A percentile compares a stretch with the other conserved stretches of the same genome.
Conservation (phyloP, 2,888 invertebrate genomes). For the Drosophila stalkeri region DNA sequence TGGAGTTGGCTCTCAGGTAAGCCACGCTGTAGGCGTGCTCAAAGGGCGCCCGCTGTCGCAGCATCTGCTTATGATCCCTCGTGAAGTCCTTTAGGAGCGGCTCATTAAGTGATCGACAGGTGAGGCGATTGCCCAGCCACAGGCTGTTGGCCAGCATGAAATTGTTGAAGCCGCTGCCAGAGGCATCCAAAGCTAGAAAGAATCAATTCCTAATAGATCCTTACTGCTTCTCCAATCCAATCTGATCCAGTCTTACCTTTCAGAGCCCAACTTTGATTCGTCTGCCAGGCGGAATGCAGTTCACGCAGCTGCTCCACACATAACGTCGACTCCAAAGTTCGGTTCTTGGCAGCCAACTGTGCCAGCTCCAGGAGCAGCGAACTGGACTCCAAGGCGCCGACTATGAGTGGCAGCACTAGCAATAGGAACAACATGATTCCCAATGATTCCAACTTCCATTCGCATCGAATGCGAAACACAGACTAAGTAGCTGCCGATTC, state of each 20-base stretch:
- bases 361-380: slow-evolving; percentile 42
- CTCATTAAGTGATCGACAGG: slow-evolving; percentile 41
- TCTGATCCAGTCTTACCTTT: slow-evolving; percentile 34
- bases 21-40: slow-evolving; percentile 47
- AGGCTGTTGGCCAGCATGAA: slow-evolving; percentile 46
- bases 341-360: neutral
- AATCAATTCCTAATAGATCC: neutral
- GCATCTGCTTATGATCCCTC: neutral
- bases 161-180: slow-evolving; percentile 43
- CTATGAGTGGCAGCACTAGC: slow-evolving; percentile 4
- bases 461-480: neutral
- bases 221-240: neutral
- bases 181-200: slow-evolving; percentile 53
- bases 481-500: neutral
- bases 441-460: neutral
- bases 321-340: slow-evolving; percentile 1
- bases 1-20: slow-evolving; percentile 40
- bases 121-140: slow-evolving; percentile 50
- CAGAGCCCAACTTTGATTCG: slow-evolving; percentile 44
- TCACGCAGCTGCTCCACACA: slow-evolving; percentile 39
- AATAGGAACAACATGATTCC: slow-evolving; percentile 1
- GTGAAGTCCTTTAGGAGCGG: slow-evolving; percentile 27
- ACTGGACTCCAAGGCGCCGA: neutral
- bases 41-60: slow-evolving; percentile 42
- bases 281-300: slow-evolving; percentile 22